phyloP scores from a whole-genome alignment of 1,140 invertebrate genomes.

The Plectrocnemia conspersa region DNA sequence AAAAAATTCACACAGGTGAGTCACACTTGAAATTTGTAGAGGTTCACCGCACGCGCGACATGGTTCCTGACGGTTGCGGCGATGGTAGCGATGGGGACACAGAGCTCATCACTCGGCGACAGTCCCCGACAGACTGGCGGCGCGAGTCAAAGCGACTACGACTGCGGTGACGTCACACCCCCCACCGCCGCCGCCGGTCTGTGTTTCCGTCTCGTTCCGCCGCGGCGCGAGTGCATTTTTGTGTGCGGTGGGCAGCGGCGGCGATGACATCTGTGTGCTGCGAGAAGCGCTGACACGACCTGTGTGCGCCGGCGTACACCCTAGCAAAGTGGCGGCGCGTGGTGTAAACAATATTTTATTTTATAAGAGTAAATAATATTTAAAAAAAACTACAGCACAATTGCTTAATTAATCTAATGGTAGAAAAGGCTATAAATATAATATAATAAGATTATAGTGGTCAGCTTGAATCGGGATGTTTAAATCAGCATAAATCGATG shows the following conservation, averaged over 20 bases:
- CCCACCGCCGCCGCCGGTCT: constrained; percentile 2
- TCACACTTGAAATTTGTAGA: background rate
- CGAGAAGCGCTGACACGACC: background rate
- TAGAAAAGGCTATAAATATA: too few species aligned
- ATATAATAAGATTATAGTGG: too few species aligned
- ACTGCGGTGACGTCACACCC: constrained; percentile 26
- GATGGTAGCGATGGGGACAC: background rate
- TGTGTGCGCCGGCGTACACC: background rate
- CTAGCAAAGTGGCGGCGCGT: too few species aligned
- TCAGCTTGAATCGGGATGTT: too few species aligned
- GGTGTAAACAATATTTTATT: too few species aligned
- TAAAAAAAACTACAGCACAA: too few species aligned
- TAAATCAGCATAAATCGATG: too few species aligned
- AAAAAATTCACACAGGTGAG: background rate
- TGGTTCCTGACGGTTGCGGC: too few species aligned
- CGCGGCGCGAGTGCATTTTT: background rate
- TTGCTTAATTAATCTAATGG: too few species aligned
- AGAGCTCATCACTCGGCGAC: background rate
- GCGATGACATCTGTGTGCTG: background rate
- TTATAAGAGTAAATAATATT: too few species aligned
- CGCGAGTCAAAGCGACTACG: constrained; percentile 23
- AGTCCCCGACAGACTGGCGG: constrained; percentile 24
- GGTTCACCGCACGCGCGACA: background rate
- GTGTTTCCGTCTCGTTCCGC: background rate
- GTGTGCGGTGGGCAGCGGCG: background rate